These are phyloP conservation scores for Rosalia funebris DNA, from an alignment of 2,888 invertebrate species.

Conservation along the genomic window DNA sequence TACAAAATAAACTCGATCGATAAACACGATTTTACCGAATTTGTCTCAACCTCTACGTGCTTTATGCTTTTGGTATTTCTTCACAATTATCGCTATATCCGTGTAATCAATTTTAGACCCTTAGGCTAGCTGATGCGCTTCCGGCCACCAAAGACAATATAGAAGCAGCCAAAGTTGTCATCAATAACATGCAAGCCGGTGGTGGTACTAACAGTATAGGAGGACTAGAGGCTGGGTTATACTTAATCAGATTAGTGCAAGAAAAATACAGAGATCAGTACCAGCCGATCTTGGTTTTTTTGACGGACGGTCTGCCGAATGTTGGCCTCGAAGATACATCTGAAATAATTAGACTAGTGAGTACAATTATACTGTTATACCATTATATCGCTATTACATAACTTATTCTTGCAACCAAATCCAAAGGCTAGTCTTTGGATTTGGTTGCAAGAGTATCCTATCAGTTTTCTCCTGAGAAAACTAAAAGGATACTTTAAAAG, in stretches of 20 bases:
- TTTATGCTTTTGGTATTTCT: too few relatives aligned
- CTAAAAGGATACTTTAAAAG: too few relatives aligned
- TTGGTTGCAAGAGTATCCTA: too few relatives aligned
- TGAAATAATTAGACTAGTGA: constrained; percentile 58
- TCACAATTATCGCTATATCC: too few relatives aligned
- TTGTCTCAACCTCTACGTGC: too few relatives aligned
- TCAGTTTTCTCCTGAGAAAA: too few relatives aligned
- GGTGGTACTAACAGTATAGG: constrained; percentile 75
- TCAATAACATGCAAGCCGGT: constrained; percentile 65
- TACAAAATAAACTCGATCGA: too few relatives aligned
- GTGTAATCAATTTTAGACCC: too few relatives aligned
- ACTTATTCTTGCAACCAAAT: too few relatives aligned
- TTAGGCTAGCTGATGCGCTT: constrained; percentile 65
- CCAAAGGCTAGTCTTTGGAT: too few relatives aligned
- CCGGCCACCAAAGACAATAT: constrained; percentile 68
- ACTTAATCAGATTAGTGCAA: constrained; percentile 44
- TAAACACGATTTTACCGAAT: too few relatives aligned
- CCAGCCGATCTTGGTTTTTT: constrained; percentile 71
- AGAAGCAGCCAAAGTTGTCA: constrained; percentile 67
- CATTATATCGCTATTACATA: background rate
- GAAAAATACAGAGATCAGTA: constrained; percentile 48
- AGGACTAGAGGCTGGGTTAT: constrained; percentile 67
- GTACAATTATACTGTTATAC: background rate
- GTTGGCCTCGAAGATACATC: constrained; percentile 66
- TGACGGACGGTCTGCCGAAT: constrained; percentile 73